Percentiles rank a stretch among this genome's conserved stretches.
Conservation (phyloP, 37 sponge, comb jelly and placozoan genomes). For the Dysidea cf. avara region DNA sequence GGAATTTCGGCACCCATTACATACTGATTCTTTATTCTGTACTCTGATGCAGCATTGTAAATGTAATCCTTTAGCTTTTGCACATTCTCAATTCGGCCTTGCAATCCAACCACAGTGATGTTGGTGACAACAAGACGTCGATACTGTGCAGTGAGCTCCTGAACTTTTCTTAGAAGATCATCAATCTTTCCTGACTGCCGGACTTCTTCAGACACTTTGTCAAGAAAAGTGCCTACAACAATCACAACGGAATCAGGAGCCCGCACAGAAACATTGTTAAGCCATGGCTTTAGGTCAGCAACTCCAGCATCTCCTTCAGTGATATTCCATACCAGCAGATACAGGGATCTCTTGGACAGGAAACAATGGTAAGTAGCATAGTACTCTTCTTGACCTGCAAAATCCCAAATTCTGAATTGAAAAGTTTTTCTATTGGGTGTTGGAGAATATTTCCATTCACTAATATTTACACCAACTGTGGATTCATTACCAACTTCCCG, state of each 20-base stretch:
- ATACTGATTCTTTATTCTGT: slow-evolving; percentile 25
- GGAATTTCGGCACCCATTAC: too few relatives aligned
- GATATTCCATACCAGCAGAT: too few relatives aligned
- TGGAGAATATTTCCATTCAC: slow-evolving; percentile 56
- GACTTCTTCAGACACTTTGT: slow-evolving; percentile 14
- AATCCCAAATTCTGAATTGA: slow-evolving; percentile 79
- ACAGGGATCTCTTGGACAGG: slow-evolving; percentile 71
- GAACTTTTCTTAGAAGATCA: too few relatives aligned
- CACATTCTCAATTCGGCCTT: slow-evolving; percentile 28
- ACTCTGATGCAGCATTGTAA: slow-evolving; percentile 38
- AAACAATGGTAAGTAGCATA: slow-evolving; percentile 90
- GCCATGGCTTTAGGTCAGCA: too few relatives aligned
- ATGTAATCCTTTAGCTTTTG: slow-evolving; percentile 40
- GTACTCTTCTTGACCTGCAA: too few relatives aligned
- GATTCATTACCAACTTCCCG: slow-evolving; percentile 75
- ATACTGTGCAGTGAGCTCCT: too few relatives aligned
- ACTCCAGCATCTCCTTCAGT: too few relatives aligned
- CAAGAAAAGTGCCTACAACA: slow-evolving; percentile 35
- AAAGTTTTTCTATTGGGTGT: slow-evolving; percentile 42
- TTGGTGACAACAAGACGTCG: too few relatives aligned
- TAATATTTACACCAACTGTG: slow-evolving; percentile 95
- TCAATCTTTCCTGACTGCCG: slow-evolving; percentile 15
- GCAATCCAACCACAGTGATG: too few relatives aligned
- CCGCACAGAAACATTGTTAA: slow-evolving; percentile 47
- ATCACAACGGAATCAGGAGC: slow-evolving; percentile 42